A percentile compares a stretch with the other conserved stretches of the same genome.
Evolutionary conservation across 2,113 vertebrate genomes (phyloP).

Genomic region (Mola mola): DNA sequence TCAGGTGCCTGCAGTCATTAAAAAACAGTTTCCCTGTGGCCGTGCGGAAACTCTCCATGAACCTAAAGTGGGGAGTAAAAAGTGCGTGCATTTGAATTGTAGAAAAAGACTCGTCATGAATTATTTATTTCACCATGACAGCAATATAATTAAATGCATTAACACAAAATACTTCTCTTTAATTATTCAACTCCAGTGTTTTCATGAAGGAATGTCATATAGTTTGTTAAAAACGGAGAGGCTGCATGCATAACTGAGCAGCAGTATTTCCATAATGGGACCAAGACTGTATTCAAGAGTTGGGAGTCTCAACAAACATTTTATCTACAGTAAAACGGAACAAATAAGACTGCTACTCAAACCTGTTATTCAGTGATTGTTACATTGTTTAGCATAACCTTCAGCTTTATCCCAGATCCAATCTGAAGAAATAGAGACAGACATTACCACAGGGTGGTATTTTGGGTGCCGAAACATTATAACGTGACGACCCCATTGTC

Average conservation of each 20-base stretch:
- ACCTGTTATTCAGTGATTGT: slow-evolving; percentile 17
- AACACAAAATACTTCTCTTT: slow-evolving; percentile 66
- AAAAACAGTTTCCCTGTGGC: slow-evolving; percentile 21
- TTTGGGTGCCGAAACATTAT: slow-evolving; percentile 25
- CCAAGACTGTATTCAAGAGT: slow-evolving; percentile 41
- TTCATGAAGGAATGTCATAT: slow-evolving; percentile 62
- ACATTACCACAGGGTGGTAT: no score
- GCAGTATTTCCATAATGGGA: slow-evolving; percentile 60
- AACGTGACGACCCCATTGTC: slow-evolving; percentile 21
- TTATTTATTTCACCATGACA: slow-evolving; percentile 74
- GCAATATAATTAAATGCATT: slow-evolving; percentile 74
- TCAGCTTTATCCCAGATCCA: no score
- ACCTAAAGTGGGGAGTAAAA: slow-evolving; percentile 29
- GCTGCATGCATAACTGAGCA: slow-evolving; percentile 64
- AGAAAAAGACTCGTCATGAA: slow-evolving; percentile 55
- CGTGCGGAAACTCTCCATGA: slow-evolving; percentile 52
- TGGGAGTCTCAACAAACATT: slow-evolving; percentile 38
- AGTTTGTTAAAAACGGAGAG: slow-evolving; percentile 55
- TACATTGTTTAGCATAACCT: slow-evolving; percentile 11
- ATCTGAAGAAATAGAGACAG: no score
- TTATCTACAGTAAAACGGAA: not conserved
- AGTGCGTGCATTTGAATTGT: slow-evolving; percentile 64
- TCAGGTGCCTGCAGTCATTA: slow-evolving; percentile 31
- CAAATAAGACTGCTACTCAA: not conserved
- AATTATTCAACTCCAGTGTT: slow-evolving; percentile 70